Conservation (phyloP, 2,888 invertebrate genomes). For the Saturnia pavonia region DNA sequence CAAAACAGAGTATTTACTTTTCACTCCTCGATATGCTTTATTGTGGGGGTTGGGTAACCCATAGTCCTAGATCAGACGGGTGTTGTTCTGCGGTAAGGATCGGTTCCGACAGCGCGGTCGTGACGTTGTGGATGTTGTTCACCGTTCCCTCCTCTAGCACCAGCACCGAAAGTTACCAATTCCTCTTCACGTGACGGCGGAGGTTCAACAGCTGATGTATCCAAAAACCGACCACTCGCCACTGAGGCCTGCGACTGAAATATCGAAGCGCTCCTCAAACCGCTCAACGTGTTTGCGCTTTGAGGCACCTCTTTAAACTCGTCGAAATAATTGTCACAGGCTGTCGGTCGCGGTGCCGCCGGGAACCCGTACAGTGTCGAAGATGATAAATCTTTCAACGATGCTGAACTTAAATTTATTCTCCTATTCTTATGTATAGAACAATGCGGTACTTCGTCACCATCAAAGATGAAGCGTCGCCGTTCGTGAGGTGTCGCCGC, state of each 20-base stretch:
- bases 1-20: constrained; percentile 63
- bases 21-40: constrained; percentile 79
- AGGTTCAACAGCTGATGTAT: constrained; percentile 84
- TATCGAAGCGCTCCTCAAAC: constrained; percentile 74
- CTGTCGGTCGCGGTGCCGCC: constrained; percentile 83
- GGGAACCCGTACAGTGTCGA: constrained; percentile 84
- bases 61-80: constrained; percentile 75
- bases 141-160: constrained; percentile 63
- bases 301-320: constrained; percentile 79
- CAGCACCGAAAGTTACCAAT: constrained; percentile 86
- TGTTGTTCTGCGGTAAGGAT: constrained; percentile 82
- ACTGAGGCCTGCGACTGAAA: constrained; percentile 82
- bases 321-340: constrained; percentile 82
- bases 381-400: constrained; percentile 81
- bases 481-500: constrained; percentile 77
- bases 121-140: constrained; percentile 58
- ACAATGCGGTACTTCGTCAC: constrained; percentile 80
- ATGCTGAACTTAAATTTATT: constrained; percentile 78
- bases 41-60: constrained; percentile 51
- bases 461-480: constrained; percentile 85
- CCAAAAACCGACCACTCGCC: constrained; percentile 86
- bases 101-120: constrained; percentile 77
- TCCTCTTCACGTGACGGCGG: constrained; percentile 85
- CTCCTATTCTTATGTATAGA: constrained; percentile 81
- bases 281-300: constrained; percentile 76